These are phyloP conservation scores for Bombus cullumanus DNA, from an alignment of 1,140 invertebrate species.

Conservation along the genomic window DNA sequence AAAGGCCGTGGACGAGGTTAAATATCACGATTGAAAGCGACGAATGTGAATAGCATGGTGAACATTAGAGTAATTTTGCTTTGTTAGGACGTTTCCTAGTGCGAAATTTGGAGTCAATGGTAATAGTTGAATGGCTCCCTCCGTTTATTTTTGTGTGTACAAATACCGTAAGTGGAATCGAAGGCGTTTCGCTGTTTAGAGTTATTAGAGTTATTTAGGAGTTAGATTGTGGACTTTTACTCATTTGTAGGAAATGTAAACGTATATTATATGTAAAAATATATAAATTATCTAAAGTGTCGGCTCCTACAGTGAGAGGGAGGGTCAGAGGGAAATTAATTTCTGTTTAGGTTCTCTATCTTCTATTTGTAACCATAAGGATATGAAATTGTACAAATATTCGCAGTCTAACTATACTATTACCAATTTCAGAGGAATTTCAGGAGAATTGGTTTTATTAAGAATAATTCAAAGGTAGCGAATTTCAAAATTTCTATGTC, in stretches of 20 bases:
- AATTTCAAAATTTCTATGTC: not conserved
- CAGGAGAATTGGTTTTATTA: not conserved
- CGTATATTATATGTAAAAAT: not conserved
- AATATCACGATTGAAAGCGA: not conserved
- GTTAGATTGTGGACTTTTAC: not conserved
- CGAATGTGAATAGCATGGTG: not conserved
- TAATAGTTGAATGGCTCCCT: not conserved
- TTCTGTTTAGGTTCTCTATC: not conserved
- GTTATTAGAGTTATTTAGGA: not conserved
- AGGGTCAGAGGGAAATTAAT: not conserved
- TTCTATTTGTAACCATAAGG: not conserved
- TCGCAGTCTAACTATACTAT: not conserved
- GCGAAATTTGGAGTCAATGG: not conserved
- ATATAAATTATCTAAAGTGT: not conserved
- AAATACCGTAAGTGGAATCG: no score
- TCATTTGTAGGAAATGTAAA: not conserved
- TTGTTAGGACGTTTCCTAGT: no score
- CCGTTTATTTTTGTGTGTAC: not conserved
- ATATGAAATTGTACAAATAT: not conserved
- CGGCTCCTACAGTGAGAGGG: not conserved
- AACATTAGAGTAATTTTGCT: not conserved
- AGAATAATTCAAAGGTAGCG: not conserved
- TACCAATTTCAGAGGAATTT: not conserved
- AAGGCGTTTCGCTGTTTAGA: not conserved
- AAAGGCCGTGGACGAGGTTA: not conserved